Base-by-base conservation (phyloP, 2,797 vertebrate genomes). In the Falco concolor region DNA sequence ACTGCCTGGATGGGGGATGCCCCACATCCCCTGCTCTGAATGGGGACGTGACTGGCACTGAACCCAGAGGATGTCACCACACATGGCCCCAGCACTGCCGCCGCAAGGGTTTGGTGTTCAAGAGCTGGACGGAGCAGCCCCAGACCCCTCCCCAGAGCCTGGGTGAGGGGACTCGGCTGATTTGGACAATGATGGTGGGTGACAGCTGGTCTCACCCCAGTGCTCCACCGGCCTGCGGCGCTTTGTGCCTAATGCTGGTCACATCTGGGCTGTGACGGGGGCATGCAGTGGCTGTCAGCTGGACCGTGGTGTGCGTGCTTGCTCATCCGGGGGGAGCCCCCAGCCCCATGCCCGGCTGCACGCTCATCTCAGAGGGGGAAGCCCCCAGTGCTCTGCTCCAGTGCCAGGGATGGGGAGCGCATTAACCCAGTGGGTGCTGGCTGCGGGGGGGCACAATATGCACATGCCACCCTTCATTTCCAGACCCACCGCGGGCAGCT, bases 41-140 rank as follows among this genome's bases (percentile, higher is more conserved):
- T 3, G 28, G 65, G 56, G 47, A 81, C 3, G 5, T 0, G 4
- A 70, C 47, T 2, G 4, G 14, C 7, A 2, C 53, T 0, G 13
- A 40, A 25, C 20, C 9, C 0, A 0, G 12, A 57, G 38, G 75
- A 24, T 53, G 25, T 24, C 53, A 28, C 49, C 0, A 0, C 0
- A 0, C 3, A 3, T 3, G 22, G 40, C 12, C n/a, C 45, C 61
- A 27, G 53, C 1, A 8, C 11, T 2, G 14, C 47, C 8, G 15
- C 28, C 3, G 0, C 45, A 5, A 12, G 24, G 69, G n/a, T 73
- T 73, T 10, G 14, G 23, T 15, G 19, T 17, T 44, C 0, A 0
- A 49, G 63, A 88, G 32, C 27, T 2, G 30, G 45, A 34, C 0
- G 13, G 54, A 60, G 54, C 28, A 1, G 12, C 36, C 60, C 24